Conservation (phyloP, 1,140 invertebrate genomes). For the Ridgeia piscesae region DNA sequence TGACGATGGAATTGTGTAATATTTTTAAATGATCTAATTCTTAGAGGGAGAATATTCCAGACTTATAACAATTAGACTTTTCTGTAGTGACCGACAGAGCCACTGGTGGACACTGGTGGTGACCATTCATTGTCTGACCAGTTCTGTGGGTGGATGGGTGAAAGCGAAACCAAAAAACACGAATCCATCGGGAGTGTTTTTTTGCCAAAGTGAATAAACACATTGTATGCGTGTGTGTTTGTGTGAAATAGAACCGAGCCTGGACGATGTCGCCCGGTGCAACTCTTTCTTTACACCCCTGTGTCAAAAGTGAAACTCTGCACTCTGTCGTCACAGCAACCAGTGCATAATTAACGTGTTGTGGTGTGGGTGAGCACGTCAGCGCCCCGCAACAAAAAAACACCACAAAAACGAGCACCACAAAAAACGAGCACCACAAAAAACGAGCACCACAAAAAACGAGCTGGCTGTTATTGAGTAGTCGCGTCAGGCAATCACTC, state of each 20-base stretch:
- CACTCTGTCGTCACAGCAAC: background rate
- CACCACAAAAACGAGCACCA: no score
- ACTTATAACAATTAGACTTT: background rate
- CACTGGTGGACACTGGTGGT: background rate
- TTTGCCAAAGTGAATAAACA: no score
- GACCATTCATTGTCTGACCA: background rate
- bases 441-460: background rate
- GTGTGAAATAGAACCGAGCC: no score
- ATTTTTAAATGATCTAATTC: no score
- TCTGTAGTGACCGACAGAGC: background rate
- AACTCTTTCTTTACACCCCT: no score
- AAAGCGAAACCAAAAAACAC: background rate
- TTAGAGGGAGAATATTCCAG: no score
- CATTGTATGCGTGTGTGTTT: no score
- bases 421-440: no score
- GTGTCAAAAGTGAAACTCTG: background rate
- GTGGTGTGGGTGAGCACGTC: background rate
- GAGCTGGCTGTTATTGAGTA: background rate
- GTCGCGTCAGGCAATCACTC: background rate
- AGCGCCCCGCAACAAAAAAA: background rate
- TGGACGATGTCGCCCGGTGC: no score
- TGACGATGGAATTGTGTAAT: no score
- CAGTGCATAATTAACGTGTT: background rate
- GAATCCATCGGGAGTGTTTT: no score
- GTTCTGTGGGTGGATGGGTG: background rate